Conservation (phyloP, 2,113 vertebrate species). For the Choloepus hoffmanni region DNA sequence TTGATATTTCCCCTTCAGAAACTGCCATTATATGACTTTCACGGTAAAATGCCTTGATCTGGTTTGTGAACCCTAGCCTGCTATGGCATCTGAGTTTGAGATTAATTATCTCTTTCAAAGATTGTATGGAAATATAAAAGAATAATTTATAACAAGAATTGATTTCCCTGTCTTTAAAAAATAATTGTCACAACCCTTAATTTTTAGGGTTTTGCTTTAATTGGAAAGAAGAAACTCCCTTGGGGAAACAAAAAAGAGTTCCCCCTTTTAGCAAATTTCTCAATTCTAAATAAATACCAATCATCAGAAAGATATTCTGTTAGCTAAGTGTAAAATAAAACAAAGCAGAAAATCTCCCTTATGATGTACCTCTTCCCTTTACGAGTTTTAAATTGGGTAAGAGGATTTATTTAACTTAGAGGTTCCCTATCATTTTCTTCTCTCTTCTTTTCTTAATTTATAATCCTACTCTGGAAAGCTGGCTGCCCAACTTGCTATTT, state of each 20-base stretch:
- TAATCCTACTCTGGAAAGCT: not conserved
- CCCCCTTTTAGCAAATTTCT: constrained; percentile 25
- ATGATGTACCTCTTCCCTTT: constrained; percentile 1
- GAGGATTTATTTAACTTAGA: constrained; percentile 57
- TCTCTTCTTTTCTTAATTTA: constrained; percentile 47
- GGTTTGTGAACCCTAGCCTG: not conserved
- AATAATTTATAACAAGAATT: not conserved
- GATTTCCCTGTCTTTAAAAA: not conserved
- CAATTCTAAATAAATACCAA: constrained; percentile 33
- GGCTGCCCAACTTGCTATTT: constrained; percentile 38
- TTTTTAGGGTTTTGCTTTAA: not conserved
- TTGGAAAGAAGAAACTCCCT: not conserved
- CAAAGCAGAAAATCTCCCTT: not conserved
- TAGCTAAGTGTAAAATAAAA: not conserved
- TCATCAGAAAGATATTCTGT: not conserved
- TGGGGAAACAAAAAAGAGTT: not conserved
- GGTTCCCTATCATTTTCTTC: not conserved
- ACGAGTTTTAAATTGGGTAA: not conserved
- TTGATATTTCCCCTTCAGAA: not conserved
- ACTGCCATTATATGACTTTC: not conserved
- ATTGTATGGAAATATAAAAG: not conserved
- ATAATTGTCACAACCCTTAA: not conserved
- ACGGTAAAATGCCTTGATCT: not conserved
- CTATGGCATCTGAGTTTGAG: not conserved
- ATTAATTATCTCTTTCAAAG: not conserved